These are phyloP conservation scores for Eupsittula cactorum DNA, from an alignment of 2,113 vertebrate genomes.

Conservation along the genomic window DNA sequence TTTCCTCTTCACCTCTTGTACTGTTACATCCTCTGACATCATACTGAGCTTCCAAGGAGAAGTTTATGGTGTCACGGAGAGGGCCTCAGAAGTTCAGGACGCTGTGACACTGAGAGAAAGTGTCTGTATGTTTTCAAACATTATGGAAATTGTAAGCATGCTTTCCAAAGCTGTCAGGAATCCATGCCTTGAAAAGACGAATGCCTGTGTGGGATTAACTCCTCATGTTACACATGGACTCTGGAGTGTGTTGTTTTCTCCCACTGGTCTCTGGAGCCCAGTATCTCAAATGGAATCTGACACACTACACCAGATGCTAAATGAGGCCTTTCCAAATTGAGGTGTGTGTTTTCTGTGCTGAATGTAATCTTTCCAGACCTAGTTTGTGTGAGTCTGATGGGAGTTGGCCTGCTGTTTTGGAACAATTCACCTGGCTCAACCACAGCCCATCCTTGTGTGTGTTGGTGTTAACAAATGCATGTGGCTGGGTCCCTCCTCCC, in stretches of 20 bases:
- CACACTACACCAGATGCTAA: conserved; percentile 52
- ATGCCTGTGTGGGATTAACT: conserved; percentile 71
- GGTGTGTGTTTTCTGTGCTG: conserved; percentile 50
- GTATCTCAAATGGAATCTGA: conserved; percentile 62
- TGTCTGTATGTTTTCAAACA: conserved; percentile 69
- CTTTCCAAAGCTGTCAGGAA: conserved; percentile 57
- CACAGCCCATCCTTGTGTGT: background rate
- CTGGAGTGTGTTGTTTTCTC: conserved; percentile 61
- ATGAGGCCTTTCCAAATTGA: conserved; percentile 48
- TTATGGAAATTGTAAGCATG: conserved; percentile 63
- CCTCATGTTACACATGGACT: conserved; percentile 65
- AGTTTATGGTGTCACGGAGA: conserved; percentile 68
- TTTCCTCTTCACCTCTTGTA: conserved; percentile 69
- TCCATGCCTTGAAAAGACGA: conserved; percentile 62
- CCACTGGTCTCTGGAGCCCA: conserved; percentile 46
- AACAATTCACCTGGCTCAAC: conserved; percentile 16
- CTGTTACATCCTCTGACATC: conserved; percentile 68
- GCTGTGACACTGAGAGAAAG: conserved; percentile 58
- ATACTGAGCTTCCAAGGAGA: conserved; percentile 64
- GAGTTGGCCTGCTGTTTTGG: conserved; percentile 53
- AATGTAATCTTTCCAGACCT: conserved; percentile 19
- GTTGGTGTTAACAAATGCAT: background rate
- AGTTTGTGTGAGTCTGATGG: background rate
- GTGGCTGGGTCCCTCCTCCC: background rate
- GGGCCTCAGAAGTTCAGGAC: conserved; percentile 60